phyloP scores from a whole-genome alignment of 2,888 invertebrate species.

The Parnassius glacialis region DNA sequence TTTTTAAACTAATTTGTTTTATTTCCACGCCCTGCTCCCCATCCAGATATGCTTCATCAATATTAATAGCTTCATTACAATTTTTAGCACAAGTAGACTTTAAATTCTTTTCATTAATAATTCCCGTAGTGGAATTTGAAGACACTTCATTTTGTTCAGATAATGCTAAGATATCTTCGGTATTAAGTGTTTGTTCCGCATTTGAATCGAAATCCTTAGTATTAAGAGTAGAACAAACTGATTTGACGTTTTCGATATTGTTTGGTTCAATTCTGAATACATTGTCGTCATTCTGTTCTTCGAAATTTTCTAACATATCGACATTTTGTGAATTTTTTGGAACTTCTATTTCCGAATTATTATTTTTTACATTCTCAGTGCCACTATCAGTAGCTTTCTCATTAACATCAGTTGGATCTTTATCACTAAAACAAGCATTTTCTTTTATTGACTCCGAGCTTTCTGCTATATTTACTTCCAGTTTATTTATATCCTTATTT shows the following conservation, averaged over 20 bases:
- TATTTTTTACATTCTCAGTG: neutral
- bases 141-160: neutral
- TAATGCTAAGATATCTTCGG: neutral
- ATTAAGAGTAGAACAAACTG: neutral
- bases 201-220: neutral
- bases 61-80: neutral
- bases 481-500: neutral
- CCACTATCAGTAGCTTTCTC: conserved; percentile 10
- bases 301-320: neutral
- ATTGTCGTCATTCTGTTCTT: neutral
- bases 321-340: neutral
- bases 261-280: neutral
- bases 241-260: neutral
- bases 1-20: too few relatives aligned
- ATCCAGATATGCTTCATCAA: too few relatives aligned
- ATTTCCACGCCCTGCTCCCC: too few relatives aligned
- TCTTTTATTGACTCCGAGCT: neutral
- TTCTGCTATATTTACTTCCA: conserved; percentile 1
- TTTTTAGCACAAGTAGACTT: neutral
- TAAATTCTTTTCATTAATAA: neutral
- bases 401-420: neutral
- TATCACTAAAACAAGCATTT: neutral
- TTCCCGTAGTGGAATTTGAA: neutral
- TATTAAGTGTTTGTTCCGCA: neutral
- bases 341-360: neutral